Percentiles rank a stretch among this genome's conserved stretches.
These are phyloP conservation scores for Trinorchestia longiramus DNA, from an alignment of 1,140 invertebrate genomes.

Conservation along the genomic window DNA sequence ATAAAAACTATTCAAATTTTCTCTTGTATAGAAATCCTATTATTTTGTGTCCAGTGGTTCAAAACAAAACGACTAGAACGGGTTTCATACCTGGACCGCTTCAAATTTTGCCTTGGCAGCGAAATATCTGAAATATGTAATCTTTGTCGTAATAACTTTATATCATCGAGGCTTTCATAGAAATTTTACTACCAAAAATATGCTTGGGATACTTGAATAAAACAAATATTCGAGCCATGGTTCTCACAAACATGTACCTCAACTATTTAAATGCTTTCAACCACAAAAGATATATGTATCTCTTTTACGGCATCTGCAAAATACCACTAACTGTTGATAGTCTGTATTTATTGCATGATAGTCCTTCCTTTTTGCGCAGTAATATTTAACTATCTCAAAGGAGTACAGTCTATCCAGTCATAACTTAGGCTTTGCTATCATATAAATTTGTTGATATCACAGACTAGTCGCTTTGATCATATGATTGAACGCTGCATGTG, in stretches of 20 bases:
- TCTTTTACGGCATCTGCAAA: not conserved
- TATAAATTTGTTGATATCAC: not conserved
- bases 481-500: not conserved
- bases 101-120: too few relatives aligned
- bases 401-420: not conserved
- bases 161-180: too few relatives aligned
- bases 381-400: not conserved
- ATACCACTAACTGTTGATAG: not conserved
- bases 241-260: not conserved
- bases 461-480: not conserved
- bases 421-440: not conserved
- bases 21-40: too few relatives aligned
- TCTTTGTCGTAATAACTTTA: too few relatives aligned
- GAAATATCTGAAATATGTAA: too few relatives aligned
- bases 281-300: not conserved
- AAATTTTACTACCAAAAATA: too few relatives aligned
- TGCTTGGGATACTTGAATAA: not conserved
- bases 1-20: too few relatives aligned
- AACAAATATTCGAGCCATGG: not conserved
- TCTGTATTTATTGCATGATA: not conserved
- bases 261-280: not conserved
- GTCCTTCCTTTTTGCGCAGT: not conserved
- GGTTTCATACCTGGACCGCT: too few relatives aligned
- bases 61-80: too few relatives aligned
- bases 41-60: too few relatives aligned